phyloP scores from a whole-genome alignment of 2,113 vertebrate genomes.

The Solenodon paradoxus region DNA sequence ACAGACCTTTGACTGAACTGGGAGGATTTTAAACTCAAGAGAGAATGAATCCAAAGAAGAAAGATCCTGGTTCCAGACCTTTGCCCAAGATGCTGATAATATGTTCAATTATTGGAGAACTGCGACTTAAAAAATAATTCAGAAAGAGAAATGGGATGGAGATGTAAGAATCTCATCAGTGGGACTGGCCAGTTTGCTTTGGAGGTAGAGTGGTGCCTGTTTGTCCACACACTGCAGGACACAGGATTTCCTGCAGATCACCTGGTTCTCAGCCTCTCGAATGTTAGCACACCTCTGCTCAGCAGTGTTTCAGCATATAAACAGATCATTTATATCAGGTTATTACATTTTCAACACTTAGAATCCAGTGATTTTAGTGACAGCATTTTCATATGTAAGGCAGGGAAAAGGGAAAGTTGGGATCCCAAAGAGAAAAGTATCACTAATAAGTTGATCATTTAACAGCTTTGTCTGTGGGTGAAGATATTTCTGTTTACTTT shows the following conservation, averaged over 20 bases:
- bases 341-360: neutral
- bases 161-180: neutral
- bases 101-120: neutral
- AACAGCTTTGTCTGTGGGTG: neutral
- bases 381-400: neutral
- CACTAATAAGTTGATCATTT: neutral
- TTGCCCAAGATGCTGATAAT: neutral
- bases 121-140: neutral
- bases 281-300: neutral
- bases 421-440: neutral
- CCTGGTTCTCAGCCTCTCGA: neutral
- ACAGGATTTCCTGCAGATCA: neutral
- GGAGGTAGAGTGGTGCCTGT: accelerated
- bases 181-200: neutral
- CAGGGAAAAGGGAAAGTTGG: neutral
- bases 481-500: neutral
- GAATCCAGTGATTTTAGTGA: neutral
- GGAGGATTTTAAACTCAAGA: neutral
- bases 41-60: neutral
- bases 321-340: neutral
- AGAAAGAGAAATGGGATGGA: neutral
- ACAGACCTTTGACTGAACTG: neutral
- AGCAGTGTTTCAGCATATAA: neutral
- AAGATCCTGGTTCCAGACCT: neutral
- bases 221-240: neutral